Base-by-base conservation (phyloP, 2,888 invertebrate genomes). In the Leptinotarsa juncta region DNA sequence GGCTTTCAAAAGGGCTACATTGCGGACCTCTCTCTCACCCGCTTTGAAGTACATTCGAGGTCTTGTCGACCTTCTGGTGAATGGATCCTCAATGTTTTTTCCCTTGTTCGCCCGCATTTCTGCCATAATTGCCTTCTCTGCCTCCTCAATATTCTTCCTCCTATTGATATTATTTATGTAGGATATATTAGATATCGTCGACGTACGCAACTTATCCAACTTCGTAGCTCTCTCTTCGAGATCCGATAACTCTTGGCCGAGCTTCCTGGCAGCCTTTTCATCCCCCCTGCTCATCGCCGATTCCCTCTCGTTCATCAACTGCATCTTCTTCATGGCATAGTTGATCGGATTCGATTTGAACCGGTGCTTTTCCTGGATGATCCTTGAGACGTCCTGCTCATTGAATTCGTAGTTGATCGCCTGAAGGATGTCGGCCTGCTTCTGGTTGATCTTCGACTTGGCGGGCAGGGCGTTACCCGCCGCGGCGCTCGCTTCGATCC, bases 161-260 rank as follows among this genome's bases (percentile, higher is more conserved):
- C 98, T 89, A 88, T 99, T 99, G 75, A 98, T 91, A 87, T 98
- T 96, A 87, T 99, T 99, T 78, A 99, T 98, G 83, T 97, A 98
- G 0, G 96, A 96, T 84, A 99, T 98, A 85, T 96, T 96, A 81
- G 96, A 96, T 83, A 98, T 97, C 53, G 96, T 96, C 1, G 95
- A 94, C 0, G 97, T 97, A 10, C 98, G 89, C 78, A 94, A 91
- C 86, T 97, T 96, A 88, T 99, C 98, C 32, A 99, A 88, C 81
- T 96, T 96, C 48, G 92, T 94, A 0, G 99, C 98, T 60, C 97
- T 89, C 82, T 96, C 96, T 86, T 99, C 99, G 50, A 99, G 87
- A 82, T 96, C 95, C 69, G 20, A 1, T 20, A 20, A 20, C 20
- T 20, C 20, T 20, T 1, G 20, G 20, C 20, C 1, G 20, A 20